phyloP scores from a whole-genome alignment of 2,797 vertebrate species.

The Mormyrops boulengeri region DNA sequence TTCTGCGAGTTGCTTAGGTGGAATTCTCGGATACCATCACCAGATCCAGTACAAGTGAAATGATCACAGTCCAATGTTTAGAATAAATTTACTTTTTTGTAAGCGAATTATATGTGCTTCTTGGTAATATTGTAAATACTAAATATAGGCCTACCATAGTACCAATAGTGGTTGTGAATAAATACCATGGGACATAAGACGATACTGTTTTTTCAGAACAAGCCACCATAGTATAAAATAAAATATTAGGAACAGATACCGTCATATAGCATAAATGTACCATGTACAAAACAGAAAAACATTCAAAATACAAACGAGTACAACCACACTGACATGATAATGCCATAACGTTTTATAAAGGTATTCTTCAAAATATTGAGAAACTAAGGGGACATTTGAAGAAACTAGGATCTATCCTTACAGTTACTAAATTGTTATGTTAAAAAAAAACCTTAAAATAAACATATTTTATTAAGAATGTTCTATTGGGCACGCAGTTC shows the following conservation, averaged over 20 bases:
- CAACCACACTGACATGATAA: not conserved
- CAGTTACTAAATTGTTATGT: not conserved
- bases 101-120: not conserved
- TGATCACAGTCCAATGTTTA: not conserved
- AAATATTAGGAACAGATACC: not conserved
- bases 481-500: not conserved
- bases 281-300: not conserved
- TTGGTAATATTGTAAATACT: not conserved
- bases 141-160: not conserved
- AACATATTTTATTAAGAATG: not conserved
- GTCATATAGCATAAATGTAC: not conserved
- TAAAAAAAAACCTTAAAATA: not conserved
- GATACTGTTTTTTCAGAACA: not conserved
- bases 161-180: not conserved
- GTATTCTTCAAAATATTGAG: not conserved
- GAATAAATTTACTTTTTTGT: not conserved
- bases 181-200: not conserved
- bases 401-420: not conserved
- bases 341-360: not conserved
- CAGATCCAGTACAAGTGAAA: no score
- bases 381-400: not conserved
- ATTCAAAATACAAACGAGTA: not conserved
- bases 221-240: not conserved
- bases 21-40: no score
- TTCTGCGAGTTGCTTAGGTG: no score